Evolutionary conservation across 30 jellyfish, hydroid and myxozoan species (phyloP), one percentile per base, ranked within the genome.

Genomic region (Nemopilema nomurai): DNA sequence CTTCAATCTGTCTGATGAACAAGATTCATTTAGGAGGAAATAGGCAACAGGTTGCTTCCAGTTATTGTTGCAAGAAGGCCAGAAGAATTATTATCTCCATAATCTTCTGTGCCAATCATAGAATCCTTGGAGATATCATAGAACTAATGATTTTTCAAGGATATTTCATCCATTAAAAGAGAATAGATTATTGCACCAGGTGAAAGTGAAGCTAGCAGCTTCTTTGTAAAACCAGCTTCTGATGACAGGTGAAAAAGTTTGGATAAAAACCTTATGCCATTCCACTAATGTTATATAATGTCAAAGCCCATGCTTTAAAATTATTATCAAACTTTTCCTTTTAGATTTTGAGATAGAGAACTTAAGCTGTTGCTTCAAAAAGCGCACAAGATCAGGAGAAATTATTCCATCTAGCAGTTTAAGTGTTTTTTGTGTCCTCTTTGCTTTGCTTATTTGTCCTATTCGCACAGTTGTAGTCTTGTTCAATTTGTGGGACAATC

Each of bases 41-140:
- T 82, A 69, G 49, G 63, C 91, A 67, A 82, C 66, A 27, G 84
- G 84, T 49, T 82, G 91, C 84, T 82, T 82, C 76, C 84, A 82
- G 57, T 82, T 82, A 4, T 18, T 20, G 17, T 69, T 41, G 84
- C 86, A 31, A 32, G 86, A 29, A 31, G 62, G 17, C 86, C 86
- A 25, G 84, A 82, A 67, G 85, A 22, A 9, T 20, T 28, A 32
- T 22, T 21, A 19, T 80, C 82, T 4, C 84, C 90, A 80, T 53
- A 80, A 33, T 31, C 84, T 68, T 64, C 72, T 9, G 67, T 16
- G 6, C 82, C 90, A 26, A 67, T 24, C 20, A 66, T 0, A 22
- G 50, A 24, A 41, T 67, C 90, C 71, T n/a, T 66, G 24, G 84
- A 31, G 18, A 49, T 19, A 66, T 80, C 82, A 33, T 67, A 80